Base-by-base conservation (phyloP, 2,113 vertebrate species). In the Carettochelys insculpta region DNA sequence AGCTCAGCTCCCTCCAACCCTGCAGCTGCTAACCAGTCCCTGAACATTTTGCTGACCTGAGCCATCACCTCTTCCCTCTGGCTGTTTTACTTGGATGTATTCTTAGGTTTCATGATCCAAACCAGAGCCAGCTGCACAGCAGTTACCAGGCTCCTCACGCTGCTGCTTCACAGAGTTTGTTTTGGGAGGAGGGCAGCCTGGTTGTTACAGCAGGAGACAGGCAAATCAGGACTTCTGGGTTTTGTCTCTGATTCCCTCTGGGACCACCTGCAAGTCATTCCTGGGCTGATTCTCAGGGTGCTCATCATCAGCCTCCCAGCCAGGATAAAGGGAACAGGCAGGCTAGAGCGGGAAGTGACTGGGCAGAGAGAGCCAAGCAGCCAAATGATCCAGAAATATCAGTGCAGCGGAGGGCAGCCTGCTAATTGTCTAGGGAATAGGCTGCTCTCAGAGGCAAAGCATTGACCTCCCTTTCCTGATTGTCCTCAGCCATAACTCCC, bases 161-260 rank as follows among this genome's bases (percentile, higher is more conserved):
- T 3, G 80, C 22, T 54, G 0, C 5, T n/a, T n/a, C n/a, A n/a
- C n/a, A n/a, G n/a, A 25, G 83, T 3, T 0, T 2, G 51, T 5
- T 48, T 82, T 31, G 58, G 75, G 81, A 82, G n/a, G n/a, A n/a
- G n/a, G n/a, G n/a, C n/a, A n/a, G n/a, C 56, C 29, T 53, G 58
- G 41, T 48, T 43, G 43, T 31, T 31, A 47, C 43, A 17, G 73
- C 43, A 48, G 16, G 45, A 24, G 11, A 8, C 11, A 45, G 71
- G 22, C 11, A 43, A 75, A 43, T 45, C 24, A 75, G 38, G 25
- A 29, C 38, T 71, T 19, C 65, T 41, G 65, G 65, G 65, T 20
- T 45, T 14, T 4, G 47, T 47, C 19, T 20, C 29, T 1, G 17
- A 77, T 50, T 50, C 0, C 1, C 8, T 41, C 38, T 22, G 1